These are phyloP conservation scores for Heliconius sara DNA, from an alignment of 2,888 invertebrate species.

Conservation along the genomic window DNA sequence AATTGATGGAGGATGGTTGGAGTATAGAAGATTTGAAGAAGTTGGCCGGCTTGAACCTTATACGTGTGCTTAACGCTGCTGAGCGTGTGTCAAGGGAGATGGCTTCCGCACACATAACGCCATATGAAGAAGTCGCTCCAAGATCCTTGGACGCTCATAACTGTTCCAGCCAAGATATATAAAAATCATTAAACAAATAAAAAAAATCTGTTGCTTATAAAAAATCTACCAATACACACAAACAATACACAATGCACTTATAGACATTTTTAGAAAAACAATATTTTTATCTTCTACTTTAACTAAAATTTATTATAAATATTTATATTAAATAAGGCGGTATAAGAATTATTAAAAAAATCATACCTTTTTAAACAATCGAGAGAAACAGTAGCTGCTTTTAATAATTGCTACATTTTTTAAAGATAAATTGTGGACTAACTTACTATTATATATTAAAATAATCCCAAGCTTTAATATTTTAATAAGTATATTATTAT, in stretches of 20 bases:
- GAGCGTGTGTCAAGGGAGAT: slow-evolving; percentile 89
- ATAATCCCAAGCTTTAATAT: slow-evolving; percentile 60
- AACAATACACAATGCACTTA: slow-evolving; percentile 10
- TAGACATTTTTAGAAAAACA: slow-evolving; percentile 1
- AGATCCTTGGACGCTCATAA: slow-evolving; percentile 84
- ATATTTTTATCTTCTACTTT: slow-evolving; percentile 15
- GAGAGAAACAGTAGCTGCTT: slow-evolving; percentile 1
- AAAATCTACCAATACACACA: not conserved
- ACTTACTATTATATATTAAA: slow-evolving; percentile 35
- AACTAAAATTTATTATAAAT: slow-evolving; percentile 1
- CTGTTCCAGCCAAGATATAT: slow-evolving; percentile 86
- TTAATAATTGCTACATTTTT: slow-evolving; percentile 16
- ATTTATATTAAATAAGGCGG: not conserved
- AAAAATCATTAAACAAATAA: slow-evolving; percentile 46
- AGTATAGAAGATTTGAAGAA: slow-evolving; percentile 90
- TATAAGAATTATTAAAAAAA: not conserved
- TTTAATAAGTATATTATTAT: slow-evolving; percentile 11
- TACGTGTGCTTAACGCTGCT: slow-evolving; percentile 88
- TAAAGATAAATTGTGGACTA: slow-evolving; percentile 41
- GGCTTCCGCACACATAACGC: slow-evolving; percentile 87
- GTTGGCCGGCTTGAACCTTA: slow-evolving; percentile 89
- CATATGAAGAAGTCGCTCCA: slow-evolving; percentile 88
- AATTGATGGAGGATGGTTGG: slow-evolving; percentile 91
- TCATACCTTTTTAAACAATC: not conserved
- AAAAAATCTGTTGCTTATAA: not conserved